Evolutionary conservation across 2,888 invertebrate species (phyloP), one percentile per base, ranked within the genome.

Genomic region (Scaptomyza polygonia): DNA sequence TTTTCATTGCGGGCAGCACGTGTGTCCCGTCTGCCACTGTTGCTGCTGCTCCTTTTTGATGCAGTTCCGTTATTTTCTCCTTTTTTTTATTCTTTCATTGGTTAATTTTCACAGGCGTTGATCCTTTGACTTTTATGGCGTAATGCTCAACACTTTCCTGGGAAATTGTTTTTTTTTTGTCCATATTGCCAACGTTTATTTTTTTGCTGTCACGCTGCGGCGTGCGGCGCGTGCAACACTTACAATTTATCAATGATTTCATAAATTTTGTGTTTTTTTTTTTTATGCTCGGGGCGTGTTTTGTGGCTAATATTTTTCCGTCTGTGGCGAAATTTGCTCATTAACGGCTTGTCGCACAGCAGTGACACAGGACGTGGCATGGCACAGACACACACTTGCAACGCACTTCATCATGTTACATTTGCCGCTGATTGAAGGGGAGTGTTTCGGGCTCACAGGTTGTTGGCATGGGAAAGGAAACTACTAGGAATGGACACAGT

Each of bases 231-330:
- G 73, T 79, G 78, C 74, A 72, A 43, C 63, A 44, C 45, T 32
- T 32, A 30, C 30, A 45, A 9, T n/a, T n/a, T n/a, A n/a, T n/a
- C n/a, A n/a, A n/a, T n/a, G n/a, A n/a, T n/a, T n/a, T n/a, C n/a
- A n/a, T n/a, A n/a, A n/a, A n/a, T n/a, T n/a, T n/a, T n/a, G n/a
- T n/a, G n/a, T n/a, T n/a, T n/a, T n/a, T n/a, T n/a, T n/a, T n/a
- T 78, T 85, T 82, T 86, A 85, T 71, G 73, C 73, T 4, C 4
- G 62, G 81, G 89, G 89, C 89, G 89, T 89, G 89, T 85, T 79
- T 70, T 90, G 90, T 76, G 90, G 90, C 90, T 90, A 90, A 90
- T 90, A 87, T 90, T 90, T 82, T 82, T 89, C 89, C 90, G 88
- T 63, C 74, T 70, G 75, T 73, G 62, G 75, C 68, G 61, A 76